Evolutionary conservation across 2,797 vertebrate genomes (phyloP), one percentile per base, ranked within the genome.

Genomic region (Fundulus diaphanus): DNA sequence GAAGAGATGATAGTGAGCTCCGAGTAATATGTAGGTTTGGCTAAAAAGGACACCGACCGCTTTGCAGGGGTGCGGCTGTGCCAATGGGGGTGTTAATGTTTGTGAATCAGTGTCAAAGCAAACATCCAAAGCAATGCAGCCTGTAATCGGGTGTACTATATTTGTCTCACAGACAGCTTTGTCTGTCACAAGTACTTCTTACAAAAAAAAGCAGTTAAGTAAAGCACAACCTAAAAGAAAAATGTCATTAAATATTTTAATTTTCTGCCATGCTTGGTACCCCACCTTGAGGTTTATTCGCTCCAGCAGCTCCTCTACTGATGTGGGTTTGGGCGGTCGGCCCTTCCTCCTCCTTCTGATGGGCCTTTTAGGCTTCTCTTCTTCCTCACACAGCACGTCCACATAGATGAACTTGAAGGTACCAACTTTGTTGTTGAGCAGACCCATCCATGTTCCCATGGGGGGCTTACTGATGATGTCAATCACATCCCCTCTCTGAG

Each of bases 351-450:
- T 95, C 82, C 97, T 96, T 85, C 98, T 93, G 73, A 96, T 94
- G 0, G 97, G 96, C 48, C 97, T 94, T 83, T 98, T 99, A 0
- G 98, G 98, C 88, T 99, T 99, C 92, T 99, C 97, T 79, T 97
- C 97, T 56, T 99, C 97, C 73, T 99, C 98, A 1, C 86, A 96
- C 79, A 99, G 92, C 74, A 99, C 97, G 0, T 99, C 98, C 94
- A 99, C 97, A 0, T 99, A 99, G 91, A 99, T 99, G 91, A 99
- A 99, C 90, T 99, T 99, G 94, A 99, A 99, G 1, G 98, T 99
- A 77, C 98, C 98, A 24, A 99, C 98, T 89, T 99, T 99, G 94
- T 99, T 99, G 94, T 98, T 98, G 80, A 99, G 83, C 68, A 99
- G 94, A 27, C 98, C 98, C 98, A 99, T 99, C 98, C 98, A 99